Evolutionary conservation across 2,797 vertebrate species (phyloP), one percentile per base, ranked within the genome.

Genomic region (Scolopax rusticola): DNA sequence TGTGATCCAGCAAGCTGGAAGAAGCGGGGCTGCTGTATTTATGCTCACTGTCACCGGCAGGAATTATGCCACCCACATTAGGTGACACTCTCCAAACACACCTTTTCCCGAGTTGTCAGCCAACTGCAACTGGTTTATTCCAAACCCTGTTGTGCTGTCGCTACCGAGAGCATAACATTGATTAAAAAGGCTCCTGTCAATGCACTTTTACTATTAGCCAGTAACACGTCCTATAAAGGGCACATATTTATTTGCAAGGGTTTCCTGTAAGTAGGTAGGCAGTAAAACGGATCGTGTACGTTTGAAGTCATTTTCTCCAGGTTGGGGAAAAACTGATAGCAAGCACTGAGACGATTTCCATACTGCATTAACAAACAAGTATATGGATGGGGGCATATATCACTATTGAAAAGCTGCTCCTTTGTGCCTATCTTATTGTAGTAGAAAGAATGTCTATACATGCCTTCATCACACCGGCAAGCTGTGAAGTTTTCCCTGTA

Each of bases 21-120:
- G 67, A 76, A 92, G 40, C 1, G 1, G 28, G 50, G 48, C 77
- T 77, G 56, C 65, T 84, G 48, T 43, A 40, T 45, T 70, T 50
- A 54, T 1, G 11, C 61, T 74, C 23, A 2, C 61, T 56, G 3
- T 11, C 60, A 5, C 10, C 43, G 17, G 23, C 51, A 80, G 59
- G 74, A 81, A 78, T 87, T 56, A 25, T 25, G 11, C 79, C 77
- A 56, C 56, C 38, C 6, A 6, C 57, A 30, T 67, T 50, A 33
- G 47, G 32, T 64, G 82, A 78, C 80, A 51, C 16, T 63, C 41
- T 70, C 27, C 48, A 94, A 90, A 86, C 59, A 93, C 93, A 89
- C 25, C 73, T 38, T 89, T 93, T 92, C 50, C 56, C 82, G 77
- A 69, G 78, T 47, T 41, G n/a, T 71, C 56, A 78, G 45, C 41